Percentiles rank a stretch among this genome's conserved stretches.
These are phyloP conservation scores for Hanleya hanleyi DNA, from an alignment of 2,888 invertebrate genomes.

Conservation along the genomic window DNA sequence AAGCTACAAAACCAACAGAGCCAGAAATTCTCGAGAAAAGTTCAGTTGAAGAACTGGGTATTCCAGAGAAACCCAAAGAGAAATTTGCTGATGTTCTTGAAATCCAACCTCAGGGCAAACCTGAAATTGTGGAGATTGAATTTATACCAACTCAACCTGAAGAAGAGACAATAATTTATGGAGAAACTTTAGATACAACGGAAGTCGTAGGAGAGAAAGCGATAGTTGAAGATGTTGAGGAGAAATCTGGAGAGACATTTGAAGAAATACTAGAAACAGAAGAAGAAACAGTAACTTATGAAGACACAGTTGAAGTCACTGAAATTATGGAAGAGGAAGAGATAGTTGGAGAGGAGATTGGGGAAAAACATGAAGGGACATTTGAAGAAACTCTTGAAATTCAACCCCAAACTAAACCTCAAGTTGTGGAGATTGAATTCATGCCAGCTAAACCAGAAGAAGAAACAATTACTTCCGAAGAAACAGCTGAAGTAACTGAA, in stretches of 20 bases:
- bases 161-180: background rate
- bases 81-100: slow-evolving; percentile 26
- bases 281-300: slow-evolving; percentile 6
- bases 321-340: slow-evolving; percentile 12
- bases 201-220: slow-evolving; percentile 5
- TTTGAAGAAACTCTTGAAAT: background rate
- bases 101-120: slow-evolving; percentile 7
- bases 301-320: slow-evolving; percentile 14
- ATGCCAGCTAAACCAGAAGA: slow-evolving; percentile 16
- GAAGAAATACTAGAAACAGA: slow-evolving; percentile 6
- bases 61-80: slow-evolving; percentile 35
- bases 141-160: background rate
- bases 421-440: slow-evolving; percentile 15
- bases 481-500: background rate
- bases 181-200: background rate
- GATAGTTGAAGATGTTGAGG: slow-evolving; percentile 18
- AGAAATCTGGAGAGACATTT: slow-evolving; percentile 37
- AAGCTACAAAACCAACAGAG: background rate
- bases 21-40: background rate
- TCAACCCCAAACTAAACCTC: background rate
- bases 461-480: background rate
- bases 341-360: too few species aligned
- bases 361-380: background rate
- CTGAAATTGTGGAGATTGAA: background rate
- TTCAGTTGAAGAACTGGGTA: slow-evolving; percentile 7